Evolutionary conservation across 2,888 invertebrate genomes (phyloP), one percentile per base, ranked within the genome.

Genomic region (Lamproptera curius): DNA sequence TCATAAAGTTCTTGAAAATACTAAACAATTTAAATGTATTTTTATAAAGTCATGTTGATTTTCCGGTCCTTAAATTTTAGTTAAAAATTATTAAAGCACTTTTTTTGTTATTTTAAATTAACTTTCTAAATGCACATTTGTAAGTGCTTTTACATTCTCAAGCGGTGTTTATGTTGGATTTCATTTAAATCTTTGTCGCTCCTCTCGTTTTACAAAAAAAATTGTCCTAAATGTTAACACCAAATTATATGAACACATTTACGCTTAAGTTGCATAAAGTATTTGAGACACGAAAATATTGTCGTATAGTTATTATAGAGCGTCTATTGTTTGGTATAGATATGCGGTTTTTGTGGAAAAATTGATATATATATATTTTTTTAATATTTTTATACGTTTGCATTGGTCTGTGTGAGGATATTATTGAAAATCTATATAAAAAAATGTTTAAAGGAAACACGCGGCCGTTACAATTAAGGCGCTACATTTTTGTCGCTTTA

Each of bases 341-440:
- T 9, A 11, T 42, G 43, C 14, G 16, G 26, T 43, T 48, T 48
- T 42, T 48, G 48, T 48, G 43, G 16, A 48, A 48, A 43, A 31
- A 31, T 31, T 10, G 43, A 39, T 48, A 48, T 48, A 48, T 48
- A n/a, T n/a, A n/a, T n/a, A n/a, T n/a, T n/a, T 48, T 48, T 48
- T 48, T 15, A 48, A 43, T 43, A 48, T 38, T 48, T 48, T 43
- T 48, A 48, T 48, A 48, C 48, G 34, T 42, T 48, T 48, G 36
- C 31, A 31, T 31, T 31, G 41, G 38, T 42, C 28, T 36, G 37
- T 35, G 36, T 47, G n/a, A n/a, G n/a, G n/a, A n/a, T n/a, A n/a
- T n/a, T n/a, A n/a, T n/a, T n/a, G n/a, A n/a, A n/a, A n/a, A n/a
- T n/a, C n/a, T n/a, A n/a, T n/a, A n/a, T n/a, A n/a, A n/a, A n/a